Percentiles rank a stretch among this genome's conserved stretches.
phyloP scores from a whole-genome alignment of 2,888 invertebrate species.

The Liodrosophila aerea region DNA sequence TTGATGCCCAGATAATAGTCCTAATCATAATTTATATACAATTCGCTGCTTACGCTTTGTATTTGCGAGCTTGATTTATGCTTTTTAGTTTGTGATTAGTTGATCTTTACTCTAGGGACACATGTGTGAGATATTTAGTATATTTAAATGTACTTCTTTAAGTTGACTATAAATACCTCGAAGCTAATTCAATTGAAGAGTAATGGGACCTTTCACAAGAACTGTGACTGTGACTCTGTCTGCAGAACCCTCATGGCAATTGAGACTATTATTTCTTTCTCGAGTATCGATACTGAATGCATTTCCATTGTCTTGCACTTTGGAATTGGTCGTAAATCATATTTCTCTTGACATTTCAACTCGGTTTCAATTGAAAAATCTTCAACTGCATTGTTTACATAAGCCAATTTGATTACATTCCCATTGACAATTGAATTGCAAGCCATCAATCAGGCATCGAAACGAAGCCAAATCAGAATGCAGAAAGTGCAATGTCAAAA shows the following conservation, averaged over 20 bases:
- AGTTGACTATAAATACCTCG: too few species aligned
- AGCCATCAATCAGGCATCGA: constrained; percentile 62
- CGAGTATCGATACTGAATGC: background rate
- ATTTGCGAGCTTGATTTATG: constrained; percentile 53
- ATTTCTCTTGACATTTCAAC: constrained; percentile 71
- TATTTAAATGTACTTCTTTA: too few species aligned
- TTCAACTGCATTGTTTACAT: constrained; percentile 59
- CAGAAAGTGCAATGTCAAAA: constrained; percentile 8
- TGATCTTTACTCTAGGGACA: constrained; percentile 24
- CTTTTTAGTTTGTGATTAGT: constrained; percentile 16
- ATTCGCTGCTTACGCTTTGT: constrained; percentile 43
- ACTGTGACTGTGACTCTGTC: too few species aligned
- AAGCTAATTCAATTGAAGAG: too few species aligned
- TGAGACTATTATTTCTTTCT: too few species aligned
- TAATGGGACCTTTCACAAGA: too few species aligned
- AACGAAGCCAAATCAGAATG: background rate
- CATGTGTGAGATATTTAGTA: too few species aligned
- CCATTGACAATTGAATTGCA: constrained; percentile 62
- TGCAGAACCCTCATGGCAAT: too few species aligned
- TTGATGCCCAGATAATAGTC: constrained; percentile 60
- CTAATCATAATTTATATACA: constrained; percentile 74
- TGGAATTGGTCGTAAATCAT: constrained; percentile 52
- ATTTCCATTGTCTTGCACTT: constrained; percentile 20
- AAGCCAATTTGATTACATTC: constrained; percentile 68
- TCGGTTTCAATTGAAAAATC: constrained; percentile 49